phyloP scores from a whole-genome alignment of 2,797 vertebrate species.

The Syngnathus acus region DNA sequence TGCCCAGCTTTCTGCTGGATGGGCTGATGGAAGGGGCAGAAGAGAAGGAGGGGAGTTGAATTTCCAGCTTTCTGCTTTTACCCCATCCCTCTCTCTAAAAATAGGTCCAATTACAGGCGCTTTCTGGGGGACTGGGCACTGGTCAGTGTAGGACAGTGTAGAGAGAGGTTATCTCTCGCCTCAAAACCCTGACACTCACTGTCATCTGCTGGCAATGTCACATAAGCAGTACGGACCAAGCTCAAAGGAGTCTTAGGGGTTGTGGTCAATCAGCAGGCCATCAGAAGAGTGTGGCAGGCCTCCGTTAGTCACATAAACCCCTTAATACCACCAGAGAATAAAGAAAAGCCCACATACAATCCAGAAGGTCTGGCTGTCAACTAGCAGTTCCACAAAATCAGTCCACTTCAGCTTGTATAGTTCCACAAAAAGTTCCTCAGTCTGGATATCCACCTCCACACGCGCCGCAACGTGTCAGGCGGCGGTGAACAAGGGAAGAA shows the following conservation, averaged over 20 bases:
- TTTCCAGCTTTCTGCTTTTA: constrained; percentile 73
- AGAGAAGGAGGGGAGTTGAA: constrained; percentile 64
- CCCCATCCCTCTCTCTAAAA: constrained; percentile 76
- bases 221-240: constrained; percentile 14
- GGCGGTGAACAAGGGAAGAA: neutral
- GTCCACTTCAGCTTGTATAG: constrained; percentile 40
- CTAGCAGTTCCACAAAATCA: constrained; percentile 33
- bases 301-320: constrained; percentile 9
- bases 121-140: constrained; percentile 39
- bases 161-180: constrained; percentile 38
- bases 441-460: constrained; percentile 23
- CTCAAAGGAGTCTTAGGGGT: constrained; percentile 13
- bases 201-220: constrained; percentile 23
- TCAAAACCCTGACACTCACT: constrained; percentile 47
- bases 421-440: constrained; percentile 32
- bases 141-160: constrained; percentile 33
- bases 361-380: constrained; percentile 16
- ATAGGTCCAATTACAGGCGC: constrained; percentile 65
- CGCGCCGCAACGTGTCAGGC: neutral
- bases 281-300: constrained; percentile 31
- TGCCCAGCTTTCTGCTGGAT: constrained; percentile 48
- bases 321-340: constrained; percentile 20
- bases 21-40: constrained; percentile 46
- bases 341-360: constrained; percentile 20
- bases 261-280: constrained; percentile 20